These are phyloP conservation scores for Drosophila nebulosa DNA, from an alignment of 1,140 invertebrate species.

Conservation along the genomic window DNA sequence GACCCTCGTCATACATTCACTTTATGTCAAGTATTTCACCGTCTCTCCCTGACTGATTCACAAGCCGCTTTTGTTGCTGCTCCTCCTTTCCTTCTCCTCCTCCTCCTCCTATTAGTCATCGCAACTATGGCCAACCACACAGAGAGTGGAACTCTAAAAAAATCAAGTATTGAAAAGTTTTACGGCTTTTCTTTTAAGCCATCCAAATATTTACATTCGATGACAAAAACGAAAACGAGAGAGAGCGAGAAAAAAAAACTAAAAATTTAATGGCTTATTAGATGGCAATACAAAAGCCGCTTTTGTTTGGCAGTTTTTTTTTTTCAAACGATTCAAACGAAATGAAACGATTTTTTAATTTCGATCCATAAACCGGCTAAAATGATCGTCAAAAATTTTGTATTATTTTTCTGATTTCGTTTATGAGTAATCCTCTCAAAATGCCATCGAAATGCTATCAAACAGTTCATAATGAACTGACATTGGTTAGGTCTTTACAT, in stretches of 20 bases:
- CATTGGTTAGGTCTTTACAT: conserved; percentile 24
- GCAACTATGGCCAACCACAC: conserved; percentile 32
- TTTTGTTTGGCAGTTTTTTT: conserved; percentile 39
- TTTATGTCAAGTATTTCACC: background rate
- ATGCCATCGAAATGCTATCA: conserved; percentile 38
- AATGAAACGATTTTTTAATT: conserved; percentile 50
- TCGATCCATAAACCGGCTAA: conserved; percentile 37
- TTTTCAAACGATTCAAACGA: conserved; percentile 9
- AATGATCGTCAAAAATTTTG: conserved; percentile 21
- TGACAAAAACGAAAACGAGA: conserved; percentile 29
- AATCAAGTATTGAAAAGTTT: conserved; percentile 41
- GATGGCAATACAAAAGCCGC: conserved; percentile 62
- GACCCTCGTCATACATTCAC: background rate
- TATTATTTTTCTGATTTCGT: background rate
- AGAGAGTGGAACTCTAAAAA: too few species aligned
- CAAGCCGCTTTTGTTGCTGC: background rate
- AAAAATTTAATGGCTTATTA: conserved; percentile 67
- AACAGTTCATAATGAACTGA: conserved; percentile 52
- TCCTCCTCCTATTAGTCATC: conserved; percentile 4
- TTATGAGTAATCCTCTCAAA: conserved; percentile 31
- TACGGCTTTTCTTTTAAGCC: conserved; percentile 53
- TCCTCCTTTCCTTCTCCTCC: conserved; percentile 47
- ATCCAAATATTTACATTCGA: conserved; percentile 64
- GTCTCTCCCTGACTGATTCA: background rate
- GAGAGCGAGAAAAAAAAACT: conserved; percentile 1